phyloP scores from a whole-genome alignment of 2,113 vertebrate species.

The Carassius carassius region DNA sequence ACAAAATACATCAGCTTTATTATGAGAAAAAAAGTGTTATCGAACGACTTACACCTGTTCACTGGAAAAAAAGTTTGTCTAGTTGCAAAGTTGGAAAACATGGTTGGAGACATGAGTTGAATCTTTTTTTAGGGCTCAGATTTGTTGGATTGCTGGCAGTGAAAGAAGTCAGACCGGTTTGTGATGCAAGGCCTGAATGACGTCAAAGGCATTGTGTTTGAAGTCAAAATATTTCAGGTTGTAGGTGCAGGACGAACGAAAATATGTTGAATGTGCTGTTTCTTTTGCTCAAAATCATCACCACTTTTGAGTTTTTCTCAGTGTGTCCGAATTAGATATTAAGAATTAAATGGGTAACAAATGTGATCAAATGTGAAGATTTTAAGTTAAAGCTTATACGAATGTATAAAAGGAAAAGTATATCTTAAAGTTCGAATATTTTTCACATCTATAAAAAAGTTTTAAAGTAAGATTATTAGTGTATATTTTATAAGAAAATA shows the following conservation, averaged over 20 bases:
- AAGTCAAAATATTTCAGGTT: neutral
- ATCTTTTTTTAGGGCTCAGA: constrained; percentile 47
- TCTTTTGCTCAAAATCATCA: neutral
- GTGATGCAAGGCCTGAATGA: constrained; percentile 20
- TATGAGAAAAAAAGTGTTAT: neutral
- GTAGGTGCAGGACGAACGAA: constrained; percentile 9
- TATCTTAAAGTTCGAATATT: neutral
- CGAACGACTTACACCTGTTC: neutral
- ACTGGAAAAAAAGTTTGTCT: neutral
- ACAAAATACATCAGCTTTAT: neutral
- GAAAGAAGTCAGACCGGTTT: constrained; percentile 52
- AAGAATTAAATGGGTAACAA: no score
- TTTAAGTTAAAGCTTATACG: neutral
- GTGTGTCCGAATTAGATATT: neutral
- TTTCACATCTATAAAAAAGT: no score
- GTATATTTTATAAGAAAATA: no score
- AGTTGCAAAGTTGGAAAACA: neutral
- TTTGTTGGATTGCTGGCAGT: neutral
- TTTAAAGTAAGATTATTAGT: no score
- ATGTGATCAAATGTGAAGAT: neutral
- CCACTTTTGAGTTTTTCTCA: neutral
- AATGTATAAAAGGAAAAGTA: neutral
- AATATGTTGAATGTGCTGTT: constrained; percentile 48
- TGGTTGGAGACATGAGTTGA: neutral
- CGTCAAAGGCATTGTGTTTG: constrained; percentile 33